These are phyloP conservation scores for Solea senegalensis DNA, from an alignment of 2,113 vertebrate genomes.

Conservation along the genomic window DNA sequence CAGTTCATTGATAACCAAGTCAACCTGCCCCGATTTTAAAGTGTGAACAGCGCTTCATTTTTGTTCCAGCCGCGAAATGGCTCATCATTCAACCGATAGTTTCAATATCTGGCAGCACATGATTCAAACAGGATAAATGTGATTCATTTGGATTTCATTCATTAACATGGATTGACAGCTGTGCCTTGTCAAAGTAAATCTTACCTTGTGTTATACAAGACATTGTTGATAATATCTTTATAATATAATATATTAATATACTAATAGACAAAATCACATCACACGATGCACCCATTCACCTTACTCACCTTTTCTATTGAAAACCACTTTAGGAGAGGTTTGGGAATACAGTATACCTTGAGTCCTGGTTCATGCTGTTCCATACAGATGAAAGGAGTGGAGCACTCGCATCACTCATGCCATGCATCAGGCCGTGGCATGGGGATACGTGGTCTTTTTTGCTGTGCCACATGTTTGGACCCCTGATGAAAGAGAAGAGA, in stretches of 20 bases:
- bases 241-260: conserved; percentile 3
- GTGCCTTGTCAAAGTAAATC: conserved; percentile 26
- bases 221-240: neutral
- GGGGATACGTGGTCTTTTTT: conserved; percentile 30
- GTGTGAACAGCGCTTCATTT: conserved; percentile 42
- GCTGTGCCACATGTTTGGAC: conserved; percentile 37
- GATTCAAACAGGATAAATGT: conserved; percentile 41
- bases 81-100: conserved; percentile 49
- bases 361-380: conserved; percentile 43
- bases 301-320: conserved; percentile 2
- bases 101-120: conserved; percentile 54
- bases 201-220: conserved; percentile 26
- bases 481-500: conserved; percentile 52
- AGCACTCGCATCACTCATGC: conserved; percentile 56
- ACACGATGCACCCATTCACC: conserved; percentile 1
- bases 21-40: conserved; percentile 46
- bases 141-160: conserved; percentile 40
- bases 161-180: conserved; percentile 32
- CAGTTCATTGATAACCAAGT: conserved; percentile 17
- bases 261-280: neutral
- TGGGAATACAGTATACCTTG: conserved; percentile 27
- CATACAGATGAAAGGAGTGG: conserved; percentile 52
- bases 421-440: conserved; percentile 43
- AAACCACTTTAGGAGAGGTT: conserved; percentile 25
- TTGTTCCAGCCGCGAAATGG: conserved; percentile 21